Conservation (phyloP, 2,888 invertebrate species). For the Lepidonotus clava region DNA sequence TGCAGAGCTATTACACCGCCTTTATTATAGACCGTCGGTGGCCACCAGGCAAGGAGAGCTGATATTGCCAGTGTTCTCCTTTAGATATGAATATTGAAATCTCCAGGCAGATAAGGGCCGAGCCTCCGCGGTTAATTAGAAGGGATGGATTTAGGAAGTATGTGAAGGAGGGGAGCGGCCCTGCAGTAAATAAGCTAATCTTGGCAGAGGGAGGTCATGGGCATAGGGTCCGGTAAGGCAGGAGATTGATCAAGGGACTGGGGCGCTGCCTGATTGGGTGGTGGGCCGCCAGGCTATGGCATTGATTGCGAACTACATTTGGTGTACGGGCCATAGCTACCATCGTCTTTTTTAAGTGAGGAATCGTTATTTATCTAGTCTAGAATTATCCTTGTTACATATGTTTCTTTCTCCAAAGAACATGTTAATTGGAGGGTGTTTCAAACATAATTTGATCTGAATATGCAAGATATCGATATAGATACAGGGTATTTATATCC, state of each 20-base stretch:
- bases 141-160: slow-evolving; percentile 15
- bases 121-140: slow-evolving; percentile 26
- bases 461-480: too few species aligned
- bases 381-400: too few species aligned
- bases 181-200: slow-evolving; percentile 37
- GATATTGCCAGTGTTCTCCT: background rate
- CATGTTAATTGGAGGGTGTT: too few species aligned
- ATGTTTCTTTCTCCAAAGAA: too few species aligned
- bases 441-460: too few species aligned
- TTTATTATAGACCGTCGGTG: too few species aligned
- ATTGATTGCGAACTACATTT: background rate
- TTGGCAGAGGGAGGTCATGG: background rate
- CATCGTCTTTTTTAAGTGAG: too few species aligned
- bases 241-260: background rate
- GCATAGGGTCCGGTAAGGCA: background rate
- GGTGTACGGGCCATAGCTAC: too few species aligned
- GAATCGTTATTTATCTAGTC: too few species aligned
- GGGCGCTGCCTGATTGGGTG: background rate
- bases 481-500: too few species aligned
- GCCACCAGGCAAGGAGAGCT: too few species aligned
- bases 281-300: background rate
- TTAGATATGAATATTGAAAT: slow-evolving; percentile 32
- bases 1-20: too few species aligned
- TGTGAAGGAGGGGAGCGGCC: background rate
- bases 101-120: background rate